Evolutionary conservation across 1,140 invertebrate genomes (phyloP), one percentile per base, ranked within the genome.

Genomic region (Doryteuthis pealeii): DNA sequence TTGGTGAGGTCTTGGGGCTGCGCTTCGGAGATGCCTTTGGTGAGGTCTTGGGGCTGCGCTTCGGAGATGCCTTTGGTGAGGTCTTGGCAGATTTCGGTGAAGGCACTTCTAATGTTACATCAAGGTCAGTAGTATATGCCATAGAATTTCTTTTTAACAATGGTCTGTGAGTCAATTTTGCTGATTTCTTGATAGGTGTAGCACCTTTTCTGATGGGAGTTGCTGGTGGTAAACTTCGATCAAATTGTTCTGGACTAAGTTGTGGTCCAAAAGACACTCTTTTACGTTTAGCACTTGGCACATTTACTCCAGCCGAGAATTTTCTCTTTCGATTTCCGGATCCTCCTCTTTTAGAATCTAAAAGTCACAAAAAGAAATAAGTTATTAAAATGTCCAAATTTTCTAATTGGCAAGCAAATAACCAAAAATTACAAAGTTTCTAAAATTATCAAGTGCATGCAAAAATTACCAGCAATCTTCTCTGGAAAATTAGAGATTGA

Each of bases 211-310:
- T 86, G 8, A 90, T 74, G 4, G 89, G 89, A 33, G 89, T 89
- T 15, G 81, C 81, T 22, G 89, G 86, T 15, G 89, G 89, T 1
- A 90, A 78, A 40, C 72, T 76, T 71, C 85, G 85, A 78, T 89
- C 87, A 85, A 89, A 89, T 30, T 87, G 85, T 75, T 90, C 89
- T 22, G 89, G 89, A 75, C 87, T 88, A 1, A 90, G 81, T 31
- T 84, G 74, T 26, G 88, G 88, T 2, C 89, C 89, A 85, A 90
- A 90, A 14, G 88, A 89, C 1, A 90, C 89, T 72, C 83, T 66
- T 69, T 82, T 82, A 40, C 80, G 74, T 75, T 85, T 85, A 33
- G 80, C 74, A 72, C 65, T 76, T 18, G 79, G 78, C 14, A 72
- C 72, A 62, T 68, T 65, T 26, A 45, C 71, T 28, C 75, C 74